Evolutionary conservation across 2,797 vertebrate species (phyloP).

Genomic region (Lepus townsendii): DNA sequence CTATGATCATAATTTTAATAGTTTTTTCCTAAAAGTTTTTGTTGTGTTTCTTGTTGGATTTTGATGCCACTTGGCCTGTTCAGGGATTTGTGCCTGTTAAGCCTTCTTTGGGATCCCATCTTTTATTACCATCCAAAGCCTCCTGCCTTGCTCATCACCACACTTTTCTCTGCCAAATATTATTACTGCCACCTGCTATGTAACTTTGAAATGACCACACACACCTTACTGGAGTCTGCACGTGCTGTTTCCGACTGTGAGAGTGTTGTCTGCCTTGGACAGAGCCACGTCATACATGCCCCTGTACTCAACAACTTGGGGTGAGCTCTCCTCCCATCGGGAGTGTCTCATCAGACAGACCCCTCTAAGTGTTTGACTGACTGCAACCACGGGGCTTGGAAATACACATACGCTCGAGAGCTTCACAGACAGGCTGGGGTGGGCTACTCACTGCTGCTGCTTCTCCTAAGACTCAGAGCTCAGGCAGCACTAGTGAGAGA

Average conservation of each 20-base stretch:
- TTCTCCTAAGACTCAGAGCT: background rate
- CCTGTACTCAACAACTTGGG: background rate
- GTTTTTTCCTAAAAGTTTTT: conserved; percentile 17
- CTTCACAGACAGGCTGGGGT: background rate
- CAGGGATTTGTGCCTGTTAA: background rate
- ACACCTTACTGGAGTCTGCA: background rate
- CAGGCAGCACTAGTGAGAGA: background rate
- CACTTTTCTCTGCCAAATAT: background rate
- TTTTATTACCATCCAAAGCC: background rate
- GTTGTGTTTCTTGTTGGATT: background rate
- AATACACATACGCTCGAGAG: background rate
- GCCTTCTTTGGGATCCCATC: background rate
- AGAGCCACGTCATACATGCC: background rate
- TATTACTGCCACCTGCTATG: background rate
- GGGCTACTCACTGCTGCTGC: background rate
- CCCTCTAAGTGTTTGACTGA: background rate
- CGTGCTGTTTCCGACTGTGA: background rate
- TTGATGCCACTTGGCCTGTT: background rate
- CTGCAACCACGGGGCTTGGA: background rate
- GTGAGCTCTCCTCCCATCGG: background rate
- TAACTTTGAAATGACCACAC: background rate
- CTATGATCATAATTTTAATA: background rate
- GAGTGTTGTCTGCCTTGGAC: background rate
- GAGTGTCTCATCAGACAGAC: background rate
- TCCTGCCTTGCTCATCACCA: background rate